These are phyloP conservation scores for Drosophila nr. perissopoda DNA, from an alignment of 2,888 invertebrate species.

Conservation along the genomic window DNA sequence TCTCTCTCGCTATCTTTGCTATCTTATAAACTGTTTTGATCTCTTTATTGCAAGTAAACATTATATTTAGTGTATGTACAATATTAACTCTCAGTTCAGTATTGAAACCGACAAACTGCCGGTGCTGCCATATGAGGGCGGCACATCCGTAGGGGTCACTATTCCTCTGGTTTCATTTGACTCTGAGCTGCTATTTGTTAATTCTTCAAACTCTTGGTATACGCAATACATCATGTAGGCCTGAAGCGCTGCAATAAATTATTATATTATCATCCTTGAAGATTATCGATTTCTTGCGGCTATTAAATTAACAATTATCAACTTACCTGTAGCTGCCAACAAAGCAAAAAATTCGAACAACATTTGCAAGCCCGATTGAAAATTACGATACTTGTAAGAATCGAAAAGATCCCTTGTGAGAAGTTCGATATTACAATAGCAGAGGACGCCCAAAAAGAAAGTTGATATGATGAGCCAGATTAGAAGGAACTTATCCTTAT, in stretches of 20 bases:
- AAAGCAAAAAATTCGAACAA: neutral
- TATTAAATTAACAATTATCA: neutral
- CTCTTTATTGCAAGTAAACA: neutral
- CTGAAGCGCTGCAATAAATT: slow-evolving; percentile 6
- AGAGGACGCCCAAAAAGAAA: neutral
- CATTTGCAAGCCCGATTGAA: neutral
- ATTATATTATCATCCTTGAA: neutral
- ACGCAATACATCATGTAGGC: slow-evolving; percentile 9
- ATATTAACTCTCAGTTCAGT: slow-evolving; percentile 1
- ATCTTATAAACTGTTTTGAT: neutral
- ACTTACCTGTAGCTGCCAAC: slow-evolving; percentile 5
- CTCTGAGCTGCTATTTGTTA: neutral
- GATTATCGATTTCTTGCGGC: neutral
- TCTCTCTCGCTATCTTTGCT: neutral
- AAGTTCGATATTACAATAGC: neutral
- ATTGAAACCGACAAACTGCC: slow-evolving; percentile 3
- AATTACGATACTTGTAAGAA: neutral
- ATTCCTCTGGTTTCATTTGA: neutral
- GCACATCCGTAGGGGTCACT: neutral
- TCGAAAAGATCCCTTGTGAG: neutral
- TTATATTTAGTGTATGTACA: neutral
- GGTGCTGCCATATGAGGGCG: neutral
- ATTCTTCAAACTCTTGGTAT: slow-evolving; percentile 1
- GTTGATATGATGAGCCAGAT: slow-evolving; percentile 7
- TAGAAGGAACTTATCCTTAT: slow-evolving; percentile 14